Evolutionary conservation across 2,888 invertebrate genomes (phyloP).

Genomic region (Ceriagrion tenellum): DNA sequence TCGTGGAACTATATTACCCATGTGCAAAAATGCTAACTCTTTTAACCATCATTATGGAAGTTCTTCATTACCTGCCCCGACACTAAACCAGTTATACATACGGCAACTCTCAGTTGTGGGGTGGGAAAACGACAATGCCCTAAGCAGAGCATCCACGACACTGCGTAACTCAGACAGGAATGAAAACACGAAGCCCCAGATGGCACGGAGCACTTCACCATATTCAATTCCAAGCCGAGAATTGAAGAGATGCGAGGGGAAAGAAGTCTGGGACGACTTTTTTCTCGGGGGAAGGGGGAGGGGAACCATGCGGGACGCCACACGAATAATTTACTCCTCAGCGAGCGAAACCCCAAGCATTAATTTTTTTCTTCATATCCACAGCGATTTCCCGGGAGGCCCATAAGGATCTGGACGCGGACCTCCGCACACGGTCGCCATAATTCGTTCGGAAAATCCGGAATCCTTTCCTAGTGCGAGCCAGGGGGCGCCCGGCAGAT

Average conservation of each 20-base stretch:
- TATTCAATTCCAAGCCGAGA: neutral
- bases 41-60: no score
- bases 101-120: no score
- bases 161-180: neutral
- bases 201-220: neutral
- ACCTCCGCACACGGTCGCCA: neutral
- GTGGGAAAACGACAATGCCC: no score
- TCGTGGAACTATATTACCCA: no score
- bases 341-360: neutral
- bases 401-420: neutral
- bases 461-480: neutral
- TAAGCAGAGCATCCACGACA: neutral
- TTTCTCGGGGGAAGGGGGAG: neutral
- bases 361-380: constrained; percentile 15
- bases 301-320: constrained; percentile 15
- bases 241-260: neutral
- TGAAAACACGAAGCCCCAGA: neutral
- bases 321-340: constrained; percentile 39
- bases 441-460: neutral
- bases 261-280: neutral
- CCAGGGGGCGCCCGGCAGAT: neutral
- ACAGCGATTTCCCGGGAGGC: constrained; percentile 28
- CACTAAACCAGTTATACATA: no score
- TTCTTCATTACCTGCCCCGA: no score
- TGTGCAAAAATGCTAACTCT: no score